Evolutionary conservation across 2,113 vertebrate species (phyloP), one percentile per base, ranked within the genome.

Genomic region (Dicaeum eximium): DNA sequence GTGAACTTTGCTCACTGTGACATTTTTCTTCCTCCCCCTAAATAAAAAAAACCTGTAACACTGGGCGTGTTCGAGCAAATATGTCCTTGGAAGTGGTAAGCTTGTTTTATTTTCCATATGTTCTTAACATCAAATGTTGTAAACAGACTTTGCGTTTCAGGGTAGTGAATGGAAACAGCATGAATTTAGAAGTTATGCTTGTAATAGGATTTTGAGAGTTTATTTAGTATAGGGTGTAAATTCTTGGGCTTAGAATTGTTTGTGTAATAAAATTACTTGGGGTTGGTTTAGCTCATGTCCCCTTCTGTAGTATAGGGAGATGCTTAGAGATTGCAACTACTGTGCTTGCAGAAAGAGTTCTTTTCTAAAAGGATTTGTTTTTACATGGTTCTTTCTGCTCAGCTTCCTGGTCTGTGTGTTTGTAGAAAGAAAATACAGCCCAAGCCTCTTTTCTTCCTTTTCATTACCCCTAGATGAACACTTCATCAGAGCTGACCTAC

Each of bases 11-110:
- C 80, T 96, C 97, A 1, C 88, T 86, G 67, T 5, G 88, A 73
- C 95, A 54, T 69, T 97, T 91, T 89, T 89, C 70, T 96, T 97
- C 86, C 77, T 85, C 70, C 48, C 78, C 60, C 71, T 87, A 94
- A 97, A 95, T 74, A 60, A 91, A 94, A 88, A 51, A 70, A 81
- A 81, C 16, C 78, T 70, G 47, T 53, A 84, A 58, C 42, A 9
- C 85, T 90, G 97, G 93, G 93, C 80, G 97, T 97, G 95, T 95
- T 95, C 4, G 23, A 95, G 96, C 96, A 96, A 93, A 85, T 94
- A 98, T 98, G 97, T 98, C 95, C 94, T 92, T 90, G 86, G 94
- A 97, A 69, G 65, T 22, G 96, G 97, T 98, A 97, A 98, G 97
- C 25, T 62, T 86, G 35, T 78, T 89, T 89, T 58, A 44, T 93